A percentile compares a stretch with the other conserved stretches of the same genome.
Conservation (phyloP, 2,888 invertebrate species). For the Rutpela maculata region DNA sequence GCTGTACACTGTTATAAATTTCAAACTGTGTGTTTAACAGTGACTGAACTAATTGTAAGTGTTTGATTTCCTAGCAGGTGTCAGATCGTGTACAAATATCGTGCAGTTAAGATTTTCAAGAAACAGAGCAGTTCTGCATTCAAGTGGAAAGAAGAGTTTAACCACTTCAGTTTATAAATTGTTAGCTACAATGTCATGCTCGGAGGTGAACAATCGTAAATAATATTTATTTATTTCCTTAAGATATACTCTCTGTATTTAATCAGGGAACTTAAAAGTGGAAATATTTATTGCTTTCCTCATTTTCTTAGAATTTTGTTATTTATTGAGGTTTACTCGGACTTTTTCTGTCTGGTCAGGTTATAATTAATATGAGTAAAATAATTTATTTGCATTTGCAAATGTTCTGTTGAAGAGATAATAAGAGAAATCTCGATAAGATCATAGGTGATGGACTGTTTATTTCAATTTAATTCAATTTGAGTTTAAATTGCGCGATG, state of each 20-base stretch:
- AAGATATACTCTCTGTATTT: not conserved
- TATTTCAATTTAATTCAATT: no score
- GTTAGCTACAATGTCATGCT: conserved; percentile 42
- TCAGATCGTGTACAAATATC: conserved; percentile 47
- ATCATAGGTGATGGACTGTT: no score
- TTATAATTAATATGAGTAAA: not conserved
- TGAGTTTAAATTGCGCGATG: no score
- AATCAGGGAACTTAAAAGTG: not conserved
- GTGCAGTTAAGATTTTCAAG: conserved; percentile 33
- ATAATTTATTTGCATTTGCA: not conserved
- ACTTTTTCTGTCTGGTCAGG: not conserved
- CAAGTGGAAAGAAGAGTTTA: conserved; percentile 43
- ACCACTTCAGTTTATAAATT: conserved; percentile 36
- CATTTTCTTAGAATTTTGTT: conserved; percentile 18
- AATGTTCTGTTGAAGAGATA: no score
- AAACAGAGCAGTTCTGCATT: conserved; percentile 26
- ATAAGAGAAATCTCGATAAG: no score
- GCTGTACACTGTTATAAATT: not conserved
- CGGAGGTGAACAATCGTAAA: conserved; percentile 45
- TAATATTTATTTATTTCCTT: conserved; percentile 42
- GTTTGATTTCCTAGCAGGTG: conserved; percentile 45
- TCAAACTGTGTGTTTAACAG: conserved; percentile 7
- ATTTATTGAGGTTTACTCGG: not conserved
- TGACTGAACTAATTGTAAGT: conserved; percentile 36
- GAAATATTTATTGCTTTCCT: conserved; percentile 21